Percentiles rank a stretch among this genome's conserved stretches.
Conservation (phyloP, 2,113 vertebrate species). For the Tenebrosternarchus preto region DNA sequence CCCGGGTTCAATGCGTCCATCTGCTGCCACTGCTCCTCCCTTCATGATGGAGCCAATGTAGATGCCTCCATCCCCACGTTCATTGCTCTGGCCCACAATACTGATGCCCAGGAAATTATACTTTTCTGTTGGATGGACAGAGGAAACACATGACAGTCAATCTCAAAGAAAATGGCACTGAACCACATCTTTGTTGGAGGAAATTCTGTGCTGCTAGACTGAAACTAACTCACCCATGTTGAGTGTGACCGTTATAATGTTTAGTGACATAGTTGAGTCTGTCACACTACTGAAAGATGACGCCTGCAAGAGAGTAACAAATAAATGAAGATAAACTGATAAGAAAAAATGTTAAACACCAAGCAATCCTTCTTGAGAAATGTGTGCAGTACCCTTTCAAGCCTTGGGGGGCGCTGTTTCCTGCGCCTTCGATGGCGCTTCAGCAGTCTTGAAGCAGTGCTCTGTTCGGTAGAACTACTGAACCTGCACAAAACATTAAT, state of each 20-base stretch:
- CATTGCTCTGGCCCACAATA: conserved; percentile 91
- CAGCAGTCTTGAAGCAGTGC: conserved; percentile 83
- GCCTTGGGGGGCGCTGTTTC: conserved; percentile 85
- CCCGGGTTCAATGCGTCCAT: conserved; percentile 87
- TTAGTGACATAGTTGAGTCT: conserved; percentile 89
- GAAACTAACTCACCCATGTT: conserved; percentile 83
- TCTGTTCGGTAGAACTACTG: conserved; percentile 89
- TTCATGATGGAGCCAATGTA: conserved; percentile 95
- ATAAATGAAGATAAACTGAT: neutral
- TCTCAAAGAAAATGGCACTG: neutral
- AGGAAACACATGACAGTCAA: neutral
- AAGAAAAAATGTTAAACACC: neutral
- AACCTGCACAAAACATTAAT: conserved; percentile 71
- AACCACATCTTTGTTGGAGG: neutral
- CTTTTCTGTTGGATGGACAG: conserved; percentile 76
- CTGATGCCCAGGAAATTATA: conserved; percentile 92
- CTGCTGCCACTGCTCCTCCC: conserved; percentile 87
- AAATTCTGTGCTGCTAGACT: neutral
- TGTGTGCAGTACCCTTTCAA: conserved; percentile 77
- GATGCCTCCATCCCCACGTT: conserved; percentile 87
- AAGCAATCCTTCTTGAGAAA: neutral
- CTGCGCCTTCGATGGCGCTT: conserved; percentile 85
- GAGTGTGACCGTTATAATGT: conserved; percentile 90
- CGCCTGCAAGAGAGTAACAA: conserved; percentile 63
- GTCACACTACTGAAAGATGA: conserved; percentile 91